Base-by-base conservation (phyloP, 2,113 vertebrate species). In the Oncorhynchus masou region DNA sequence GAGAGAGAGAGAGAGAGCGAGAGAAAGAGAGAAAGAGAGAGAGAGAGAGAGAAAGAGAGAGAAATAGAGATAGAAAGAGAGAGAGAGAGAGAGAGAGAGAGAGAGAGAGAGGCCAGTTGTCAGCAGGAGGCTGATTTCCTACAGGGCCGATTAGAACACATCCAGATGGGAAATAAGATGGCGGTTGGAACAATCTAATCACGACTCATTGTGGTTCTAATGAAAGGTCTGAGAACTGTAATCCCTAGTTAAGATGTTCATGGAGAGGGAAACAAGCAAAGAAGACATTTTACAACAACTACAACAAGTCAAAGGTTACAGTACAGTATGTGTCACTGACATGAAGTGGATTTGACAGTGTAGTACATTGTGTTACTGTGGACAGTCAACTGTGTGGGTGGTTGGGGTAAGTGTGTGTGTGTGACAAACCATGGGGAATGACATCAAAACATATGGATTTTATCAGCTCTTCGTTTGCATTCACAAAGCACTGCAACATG, bases 181-280 rank as follows among this genome's bases (percentile, higher is more conserved):
- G 73, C 65, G 9, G 71, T 20, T 15, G 22, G 67, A 69, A 57
- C 83, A 27, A 70, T 79, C 76, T 81, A 73, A 84, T 78, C 77
- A 79, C 67, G 34, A 66, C 49, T 80, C 75, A 67, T 74, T 81
- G 71, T 49, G 60, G 74, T 64, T 68, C 54, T 78, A 81, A 85
- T 74, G 74, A 77, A 77, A 82, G 76, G 71, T 73, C 69, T 73
- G 75, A 76, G 70, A 13, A 75, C 67, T 39, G 16, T 62, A 76
- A 82, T 78, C 74, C 73, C 76, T 62, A 68, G 59, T 81, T 71
- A 60, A 29, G 71, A 64, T 34, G 59, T n/a, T 69, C 29, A 62
- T 11, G n/a, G n/a, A 62, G n/a, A 22, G 19, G n/a, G n/a, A 62
- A 20, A 62, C 6, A 8, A n/a, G 24, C 7, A 22, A 22, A 62